Evolutionary conservation across 2,797 vertebrate genomes (phyloP), one percentile per base, ranked within the genome.

Genomic region (Rhabdophis nuchalis): DNA sequence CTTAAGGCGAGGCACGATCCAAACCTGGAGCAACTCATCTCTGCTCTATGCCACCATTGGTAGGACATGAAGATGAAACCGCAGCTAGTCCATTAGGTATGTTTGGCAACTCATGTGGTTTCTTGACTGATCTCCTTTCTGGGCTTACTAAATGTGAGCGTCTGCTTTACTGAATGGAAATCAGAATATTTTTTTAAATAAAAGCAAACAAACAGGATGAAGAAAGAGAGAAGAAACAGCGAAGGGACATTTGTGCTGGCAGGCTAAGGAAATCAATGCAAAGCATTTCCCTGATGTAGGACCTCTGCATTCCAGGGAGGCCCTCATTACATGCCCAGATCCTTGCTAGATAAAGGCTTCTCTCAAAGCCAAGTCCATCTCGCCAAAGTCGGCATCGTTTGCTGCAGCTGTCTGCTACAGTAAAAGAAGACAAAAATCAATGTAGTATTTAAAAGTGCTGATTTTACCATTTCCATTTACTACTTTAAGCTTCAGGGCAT

Each of bases 271-370:
- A 92, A 94, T 95, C 95, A 97, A 96, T 96, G 92, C 72, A 36
- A 96, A 95, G 95, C 96, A 97, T 97, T 97, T 96, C 96, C 95
- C 95, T 95, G 91, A 90, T 90, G 10, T 52, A 88, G 96, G 94
- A 86, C 94, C 41, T 92, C 93, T 94, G 93, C 95, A 94, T 97
- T 97, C 93, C 95, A 89, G 93, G 90, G 89, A 88, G 0, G 1
- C 60, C 77, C 16, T 9, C 68, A 90, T 89, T 1, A 20, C 92
- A 93, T 90, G 86, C 93, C 93, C n/a, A 8, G 92, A 93, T 82
- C 77, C 41, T n/a, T 27, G 23, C 16, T 58, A 58, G 60, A 90
- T 89, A 2, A 29, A 14, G 46, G 50, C 85, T 87, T 86, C 29
- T 36, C 88, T 88, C 87, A 86, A 82, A 93, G 88, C 29, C 68